Base-by-base conservation (phyloP, 2,113 vertebrate species). In the Lucifuga dentata region DNA sequence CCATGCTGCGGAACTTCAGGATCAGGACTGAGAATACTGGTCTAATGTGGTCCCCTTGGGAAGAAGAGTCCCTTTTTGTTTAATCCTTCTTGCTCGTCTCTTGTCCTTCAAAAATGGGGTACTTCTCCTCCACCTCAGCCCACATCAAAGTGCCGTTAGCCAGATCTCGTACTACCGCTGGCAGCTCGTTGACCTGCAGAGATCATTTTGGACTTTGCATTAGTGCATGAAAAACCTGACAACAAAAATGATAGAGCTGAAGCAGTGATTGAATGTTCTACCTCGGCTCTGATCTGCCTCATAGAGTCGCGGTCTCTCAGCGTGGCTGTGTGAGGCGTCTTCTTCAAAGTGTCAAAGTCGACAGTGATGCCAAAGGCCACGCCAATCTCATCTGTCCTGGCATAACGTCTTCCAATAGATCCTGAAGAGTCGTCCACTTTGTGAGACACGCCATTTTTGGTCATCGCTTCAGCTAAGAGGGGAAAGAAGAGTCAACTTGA, bases 301-400 rank as follows among this genome's bases (percentile, higher is more conserved):
- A 99, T 98, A 0, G 94, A 96, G 90, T 99, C 96, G 0, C 97
- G 93, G 90, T 99, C 96, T 67, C 96, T 90, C 86, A 99, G 92
- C 0, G 97, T 98, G 46, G 97, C 98, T 0, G 95, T 97, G 92
- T 98, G 97, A 1, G 97, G 97, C 0, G 73, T 94, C 87, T 94
- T 95, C 86, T 99, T 98, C 44, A 97, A 96, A 0, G 97, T 99
- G 83, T 99, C 98, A 0, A 99, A 98, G 91, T 99, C 97, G 0
- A 99, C 95, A 2, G 97, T 99, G 90, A 99, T 97, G 24, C 97
- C 97, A 0, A 99, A 99, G 2, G 96, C 96, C 72, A 99, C 95
- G 0, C 97, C 97, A 0, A 99, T 93, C 92, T 99, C 97, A 1
- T 99, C 98, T 0, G 96, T 98, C 74, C 96, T 90, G 59, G 98